Base-by-base conservation (phyloP, 2,888 invertebrate species). In the Gymnoscelis rufifasciata region DNA sequence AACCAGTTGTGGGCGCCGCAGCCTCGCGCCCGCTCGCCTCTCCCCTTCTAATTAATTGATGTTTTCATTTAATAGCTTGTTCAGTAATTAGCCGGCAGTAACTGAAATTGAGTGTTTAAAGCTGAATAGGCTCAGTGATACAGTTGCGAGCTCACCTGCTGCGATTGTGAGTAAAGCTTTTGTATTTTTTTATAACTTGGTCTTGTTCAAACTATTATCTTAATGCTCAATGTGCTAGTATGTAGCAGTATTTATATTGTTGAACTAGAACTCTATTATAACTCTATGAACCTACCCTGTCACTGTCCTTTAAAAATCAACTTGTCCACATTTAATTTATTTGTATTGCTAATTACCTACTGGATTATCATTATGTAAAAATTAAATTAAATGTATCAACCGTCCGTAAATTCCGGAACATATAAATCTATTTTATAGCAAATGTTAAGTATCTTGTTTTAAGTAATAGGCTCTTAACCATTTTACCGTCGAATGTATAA, bases 41-140 rank as follows among this genome's bases (percentile, higher is more conserved):
- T 80, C 78, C 75, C 76, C 74, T 78, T 79, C 71, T 83, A 83
- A 86, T 86, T 88, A 86, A 87, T 87, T 83, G 82, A 86, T 80
- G 81, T 83, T 83, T 83, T 83, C 76, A 83, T 84, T 86, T 83
- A 80, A 83, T 83, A 75, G 77, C 78, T 75, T 77, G 78, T 80
- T 73, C 73, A 74, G 71, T 86, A 83, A 84, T 83, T 83, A 79
- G 74, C 68, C 66, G 68, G 69, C 68, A 73, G 75, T 75, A 74
- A 78, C 68, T 72, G 67, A 76, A 77, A 80, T 79, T 77, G 74
- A 76, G 83, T 80, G 82, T 71, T 74, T 71, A 71, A 72, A 69
- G 65, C 71, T 75, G 75, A 76, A 74, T 74, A 70, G 69, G 67
- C 62, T 61, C 60, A 69, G 77, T 77, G 75, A 60, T 72, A 67